phyloP scores from a whole-genome alignment of 2,888 invertebrate genomes.

The Sphaerophoria rueppellii region DNA sequence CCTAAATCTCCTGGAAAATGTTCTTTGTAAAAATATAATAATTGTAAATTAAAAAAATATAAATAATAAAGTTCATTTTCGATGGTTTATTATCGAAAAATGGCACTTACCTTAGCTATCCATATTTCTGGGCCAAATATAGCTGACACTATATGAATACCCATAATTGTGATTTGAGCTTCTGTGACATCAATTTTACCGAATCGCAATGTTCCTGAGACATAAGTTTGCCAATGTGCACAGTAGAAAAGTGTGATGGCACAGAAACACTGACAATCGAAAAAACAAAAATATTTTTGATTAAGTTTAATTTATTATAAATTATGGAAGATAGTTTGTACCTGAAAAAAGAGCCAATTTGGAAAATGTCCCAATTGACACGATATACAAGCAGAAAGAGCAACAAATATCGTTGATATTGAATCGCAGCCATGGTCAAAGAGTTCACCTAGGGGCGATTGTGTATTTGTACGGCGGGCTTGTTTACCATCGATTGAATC shows the following conservation, averaged over 20 bases:
- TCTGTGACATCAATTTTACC: constrained; percentile 98
- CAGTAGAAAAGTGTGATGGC: constrained; percentile 98
- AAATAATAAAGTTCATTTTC: background rate
- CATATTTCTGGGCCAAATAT: constrained; percentile 94
- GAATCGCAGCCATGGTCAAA: constrained; percentile 99
- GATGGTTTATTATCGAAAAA: background rate
- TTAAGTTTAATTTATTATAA: background rate
- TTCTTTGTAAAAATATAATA: constrained; percentile 68
- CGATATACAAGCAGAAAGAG: constrained; percentile 96
- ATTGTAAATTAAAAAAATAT: constrained; percentile 34
- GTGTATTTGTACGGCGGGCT: constrained; percentile 95
- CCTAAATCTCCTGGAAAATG: constrained; percentile 77
- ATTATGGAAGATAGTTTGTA: constrained; percentile 75
- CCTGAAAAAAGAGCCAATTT: constrained; percentile 96
- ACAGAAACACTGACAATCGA: constrained; percentile 90
- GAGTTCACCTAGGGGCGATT: constrained; percentile 96
- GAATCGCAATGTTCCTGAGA: constrained; percentile 95
- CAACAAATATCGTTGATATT: constrained; percentile 98
- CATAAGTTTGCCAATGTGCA: constrained; percentile 99
- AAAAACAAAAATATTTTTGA: background rate
- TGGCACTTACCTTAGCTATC: constrained; percentile 86
- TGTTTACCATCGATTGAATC: constrained; percentile 99
- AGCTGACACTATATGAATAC: constrained; percentile 93
- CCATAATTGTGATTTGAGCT: constrained; percentile 96
- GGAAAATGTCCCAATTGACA: constrained; percentile 96